phyloP scores from a whole-genome alignment of 2,797 vertebrate genomes.

The Anguilla marmorata region DNA sequence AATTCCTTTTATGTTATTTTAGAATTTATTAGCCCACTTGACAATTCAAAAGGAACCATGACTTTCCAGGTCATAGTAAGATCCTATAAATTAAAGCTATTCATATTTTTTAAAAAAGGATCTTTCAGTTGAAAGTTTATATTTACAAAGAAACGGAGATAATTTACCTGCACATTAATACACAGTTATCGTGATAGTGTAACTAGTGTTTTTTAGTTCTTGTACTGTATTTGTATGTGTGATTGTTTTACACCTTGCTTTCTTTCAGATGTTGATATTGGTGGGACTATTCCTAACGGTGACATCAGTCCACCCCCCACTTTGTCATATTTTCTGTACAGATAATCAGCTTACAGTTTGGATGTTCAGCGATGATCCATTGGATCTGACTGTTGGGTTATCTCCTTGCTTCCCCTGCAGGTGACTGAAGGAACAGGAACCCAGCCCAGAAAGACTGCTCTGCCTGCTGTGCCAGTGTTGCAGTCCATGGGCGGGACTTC shows the following conservation, averaged over 20 bases:
- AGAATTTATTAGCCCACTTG: no score
- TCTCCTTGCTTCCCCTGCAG: constrained; percentile 55
- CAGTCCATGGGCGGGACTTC: constrained; percentile 76
- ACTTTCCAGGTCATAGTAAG: no score
- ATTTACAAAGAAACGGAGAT: neutral
- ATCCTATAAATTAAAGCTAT: neutral
- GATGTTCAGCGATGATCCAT: neutral
- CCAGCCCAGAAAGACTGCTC: constrained; percentile 72
- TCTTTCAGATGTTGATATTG: no score
- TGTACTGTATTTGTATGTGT: neutral
- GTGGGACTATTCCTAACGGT: neutral
- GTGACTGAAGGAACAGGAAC: constrained; percentile 68
- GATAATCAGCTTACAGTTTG: neutral
- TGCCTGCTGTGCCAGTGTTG: constrained; percentile 57
- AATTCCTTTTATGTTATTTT: no score
- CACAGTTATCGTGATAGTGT: neutral
- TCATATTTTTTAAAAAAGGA: neutral
- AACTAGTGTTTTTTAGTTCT: neutral
- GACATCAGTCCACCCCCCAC: neutral
- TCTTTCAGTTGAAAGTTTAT: neutral
- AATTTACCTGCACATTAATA: no score
- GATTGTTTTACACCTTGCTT: no score
- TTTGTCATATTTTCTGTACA: neutral
- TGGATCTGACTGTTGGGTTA: neutral
- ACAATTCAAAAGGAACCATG: no score